phyloP scores from a whole-genome alignment of 2,113 vertebrate genomes.

The Pollachius pollachius region DNA sequence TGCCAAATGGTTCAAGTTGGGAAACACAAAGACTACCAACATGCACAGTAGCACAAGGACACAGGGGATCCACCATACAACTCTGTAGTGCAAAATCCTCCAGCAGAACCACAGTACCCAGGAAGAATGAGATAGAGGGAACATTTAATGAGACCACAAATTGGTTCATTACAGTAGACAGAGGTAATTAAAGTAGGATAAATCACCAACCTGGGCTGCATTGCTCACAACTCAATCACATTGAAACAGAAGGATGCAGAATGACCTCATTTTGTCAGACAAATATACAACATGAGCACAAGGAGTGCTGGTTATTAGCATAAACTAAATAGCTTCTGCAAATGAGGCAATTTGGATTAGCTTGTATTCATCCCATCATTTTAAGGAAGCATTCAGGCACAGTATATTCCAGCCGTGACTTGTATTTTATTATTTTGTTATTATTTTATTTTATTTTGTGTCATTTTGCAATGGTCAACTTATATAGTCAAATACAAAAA shows the following conservation, averaged over 20 bases:
- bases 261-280: conserved; percentile 27
- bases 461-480: too few species aligned
- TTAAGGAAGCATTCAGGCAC: conserved; percentile 22
- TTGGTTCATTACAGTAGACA: background rate
- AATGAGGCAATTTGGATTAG: conserved; percentile 3
- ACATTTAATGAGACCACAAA: background rate
- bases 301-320: conserved; percentile 2
- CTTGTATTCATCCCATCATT: conserved; percentile 15
- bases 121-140: background rate
- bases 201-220: background rate
- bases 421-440: too few species aligned
- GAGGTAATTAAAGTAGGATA: background rate
- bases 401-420: too few species aligned
- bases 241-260: conserved; percentile 16
- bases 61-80: too few species aligned
- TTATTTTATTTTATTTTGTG: too few species aligned
- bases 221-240: conserved; percentile 9
- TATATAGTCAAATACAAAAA: too few species aligned
- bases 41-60: too few species aligned
- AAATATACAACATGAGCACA: background rate
- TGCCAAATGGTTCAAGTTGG: too few species aligned
- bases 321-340: conserved; percentile 18
- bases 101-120: background rate
- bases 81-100: too few species aligned
- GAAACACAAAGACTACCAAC: too few species aligned